Conservation (phyloP, 2,888 invertebrate species). For the Ormia ochracea region DNA sequence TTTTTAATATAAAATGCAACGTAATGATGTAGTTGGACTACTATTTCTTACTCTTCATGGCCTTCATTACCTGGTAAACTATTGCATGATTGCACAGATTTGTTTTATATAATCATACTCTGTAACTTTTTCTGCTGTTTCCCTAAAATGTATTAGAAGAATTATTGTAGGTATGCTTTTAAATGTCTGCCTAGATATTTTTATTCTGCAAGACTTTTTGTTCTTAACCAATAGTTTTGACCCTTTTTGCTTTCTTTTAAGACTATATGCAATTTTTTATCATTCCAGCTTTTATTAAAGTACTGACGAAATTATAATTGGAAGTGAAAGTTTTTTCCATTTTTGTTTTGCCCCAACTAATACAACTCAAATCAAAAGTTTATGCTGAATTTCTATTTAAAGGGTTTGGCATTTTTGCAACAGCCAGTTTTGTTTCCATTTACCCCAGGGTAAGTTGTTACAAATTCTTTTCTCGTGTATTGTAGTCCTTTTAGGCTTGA, state of each 20-base stretch:
- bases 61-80: no score
- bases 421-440: neutral
- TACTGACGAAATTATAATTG: constrained; percentile 34
- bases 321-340: constrained; percentile 34
- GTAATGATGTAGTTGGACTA: no score
- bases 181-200: neutral
- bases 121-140: no score
- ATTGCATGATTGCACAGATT: no score
- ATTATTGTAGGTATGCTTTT: neutral
- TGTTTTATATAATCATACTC: no score
- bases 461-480: neutral
- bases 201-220: neutral
- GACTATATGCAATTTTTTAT: neutral
- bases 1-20: no score
- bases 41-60: no score
- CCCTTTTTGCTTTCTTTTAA: neutral
- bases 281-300: constrained; percentile 1
- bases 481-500: neutral
- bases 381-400: neutral
- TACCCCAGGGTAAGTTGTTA: neutral
- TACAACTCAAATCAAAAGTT: constrained; percentile 38
- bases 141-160: no score
- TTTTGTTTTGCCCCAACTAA: constrained; percentile 2
- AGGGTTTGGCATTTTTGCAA: constrained; percentile 1
- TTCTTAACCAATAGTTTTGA: constrained; percentile 23